Conservation (phyloP, 2,888 invertebrate species). For the Notodonta dromedarius region DNA sequence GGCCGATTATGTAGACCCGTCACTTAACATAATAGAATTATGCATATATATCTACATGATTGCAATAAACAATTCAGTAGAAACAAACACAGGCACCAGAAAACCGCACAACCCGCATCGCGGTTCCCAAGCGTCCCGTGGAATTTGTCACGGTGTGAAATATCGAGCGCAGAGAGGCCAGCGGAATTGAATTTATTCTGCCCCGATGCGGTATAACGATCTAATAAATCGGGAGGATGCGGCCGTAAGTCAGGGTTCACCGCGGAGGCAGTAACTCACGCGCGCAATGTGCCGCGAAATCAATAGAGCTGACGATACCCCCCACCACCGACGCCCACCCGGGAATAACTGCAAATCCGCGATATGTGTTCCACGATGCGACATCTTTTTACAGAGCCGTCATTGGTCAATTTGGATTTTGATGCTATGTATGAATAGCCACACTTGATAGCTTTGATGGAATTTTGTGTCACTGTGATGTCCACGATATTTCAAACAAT, state of each 20-base stretch:
- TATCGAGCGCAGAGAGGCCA: constrained; percentile 60
- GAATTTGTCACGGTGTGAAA: constrained; percentile 71
- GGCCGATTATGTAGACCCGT: background rate
- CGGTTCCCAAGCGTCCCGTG: constrained; percentile 26
- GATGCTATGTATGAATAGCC: background rate
- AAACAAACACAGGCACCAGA: constrained; percentile 42
- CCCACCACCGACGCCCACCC: constrained; percentile 16
- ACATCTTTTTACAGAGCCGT: background rate
- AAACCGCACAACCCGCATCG: constrained; percentile 67
- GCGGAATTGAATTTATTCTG: constrained; percentile 73
- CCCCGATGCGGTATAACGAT: constrained; percentile 73
- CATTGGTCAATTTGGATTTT: background rate
- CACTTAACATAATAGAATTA: background rate
- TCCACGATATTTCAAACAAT: too few relatives aligned
- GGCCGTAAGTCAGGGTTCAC: constrained; percentile 71
- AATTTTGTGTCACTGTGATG: too few relatives aligned
- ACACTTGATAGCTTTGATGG: background rate
- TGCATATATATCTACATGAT: background rate
- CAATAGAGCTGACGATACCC: constrained; percentile 69
- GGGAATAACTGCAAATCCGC: constrained; percentile 35
- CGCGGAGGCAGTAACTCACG: constrained; percentile 73
- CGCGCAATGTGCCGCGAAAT: constrained; percentile 80
- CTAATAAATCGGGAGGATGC: constrained; percentile 77
- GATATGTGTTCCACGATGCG: constrained; percentile 20
- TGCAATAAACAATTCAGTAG: background rate